Conservation (phyloP, 2,797 vertebrate species). For the Crocodylus rhombifer region DNA sequence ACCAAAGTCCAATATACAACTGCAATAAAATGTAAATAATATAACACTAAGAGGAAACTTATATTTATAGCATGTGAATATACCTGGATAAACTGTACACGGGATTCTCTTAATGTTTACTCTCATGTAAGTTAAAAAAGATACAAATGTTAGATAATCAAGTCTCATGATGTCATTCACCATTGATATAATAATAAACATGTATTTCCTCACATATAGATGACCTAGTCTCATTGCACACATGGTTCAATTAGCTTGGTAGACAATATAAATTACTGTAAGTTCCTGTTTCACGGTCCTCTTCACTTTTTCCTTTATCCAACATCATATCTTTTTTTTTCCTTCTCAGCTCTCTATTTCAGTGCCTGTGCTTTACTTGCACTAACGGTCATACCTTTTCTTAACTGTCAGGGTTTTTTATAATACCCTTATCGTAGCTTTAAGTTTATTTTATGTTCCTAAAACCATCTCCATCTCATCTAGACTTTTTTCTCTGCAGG, state of each 20-base stretch:
- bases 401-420: neutral
- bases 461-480: neutral
- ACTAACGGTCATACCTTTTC: neutral
- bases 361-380: neutral
- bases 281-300: neutral
- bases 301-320: neutral
- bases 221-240: neutral
- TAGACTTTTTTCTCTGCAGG: neutral
- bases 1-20: neutral
- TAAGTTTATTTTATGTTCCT: neutral
- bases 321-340: neutral
- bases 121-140: neutral
- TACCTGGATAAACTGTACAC: neutral
- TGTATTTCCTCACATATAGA: neutral
- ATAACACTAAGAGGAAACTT: slow-evolving; percentile 5
- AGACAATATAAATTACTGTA: neutral
- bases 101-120: neutral
- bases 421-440: neutral
- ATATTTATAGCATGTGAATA: neutral
- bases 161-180: neutral
- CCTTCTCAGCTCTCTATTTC: neutral
- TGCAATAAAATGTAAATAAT: neutral
- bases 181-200: neutral
- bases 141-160: neutral
- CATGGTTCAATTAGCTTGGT: neutral